phyloP scores from a whole-genome alignment of 2,888 invertebrate species.

The Oeneis ivallda region DNA sequence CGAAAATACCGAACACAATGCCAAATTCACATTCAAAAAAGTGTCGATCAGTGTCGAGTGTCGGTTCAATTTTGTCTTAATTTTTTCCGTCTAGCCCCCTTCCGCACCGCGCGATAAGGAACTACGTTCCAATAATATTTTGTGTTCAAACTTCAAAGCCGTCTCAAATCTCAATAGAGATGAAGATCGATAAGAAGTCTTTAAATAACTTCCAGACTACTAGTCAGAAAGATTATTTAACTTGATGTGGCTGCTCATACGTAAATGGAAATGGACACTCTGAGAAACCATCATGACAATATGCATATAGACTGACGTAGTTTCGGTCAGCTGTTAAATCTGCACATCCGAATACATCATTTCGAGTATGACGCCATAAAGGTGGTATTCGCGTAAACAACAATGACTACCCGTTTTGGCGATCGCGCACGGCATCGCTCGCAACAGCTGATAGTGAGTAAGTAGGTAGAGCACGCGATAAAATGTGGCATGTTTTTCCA shows the following conservation, averaged over 20 bases:
- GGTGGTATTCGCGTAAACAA: slow-evolving; percentile 42
- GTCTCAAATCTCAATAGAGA: neutral
- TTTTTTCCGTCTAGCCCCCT: too few species aligned
- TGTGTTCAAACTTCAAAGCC: neutral
- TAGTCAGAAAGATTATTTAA: too few species aligned
- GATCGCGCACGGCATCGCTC: slow-evolving; percentile 53
- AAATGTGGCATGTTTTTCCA: slow-evolving; percentile 72
- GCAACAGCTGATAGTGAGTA: slow-evolving; percentile 65
- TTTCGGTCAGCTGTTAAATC: slow-evolving; percentile 39
- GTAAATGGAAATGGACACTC: neutral
- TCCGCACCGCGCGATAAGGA: too few species aligned
- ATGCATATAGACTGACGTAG: slow-evolving; percentile 36
- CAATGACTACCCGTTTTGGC: slow-evolving; percentile 46
- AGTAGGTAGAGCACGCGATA: slow-evolving; percentile 63
- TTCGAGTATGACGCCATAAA: slow-evolving; percentile 37
- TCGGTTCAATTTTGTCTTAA: too few species aligned
- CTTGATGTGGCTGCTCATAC: neutral
- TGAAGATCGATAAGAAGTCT: neutral
- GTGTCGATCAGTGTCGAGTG: too few species aligned
- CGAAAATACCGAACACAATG: too few species aligned
- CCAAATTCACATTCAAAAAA: too few species aligned
- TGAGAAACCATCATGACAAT: neutral
- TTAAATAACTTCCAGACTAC: too few species aligned
- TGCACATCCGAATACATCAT: slow-evolving; percentile 36
- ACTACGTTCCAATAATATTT: too few species aligned